These are phyloP conservation scores for Enteromius argenteus DNA, from an alignment of 2,797 vertebrate species.

Conservation along the genomic window DNA sequence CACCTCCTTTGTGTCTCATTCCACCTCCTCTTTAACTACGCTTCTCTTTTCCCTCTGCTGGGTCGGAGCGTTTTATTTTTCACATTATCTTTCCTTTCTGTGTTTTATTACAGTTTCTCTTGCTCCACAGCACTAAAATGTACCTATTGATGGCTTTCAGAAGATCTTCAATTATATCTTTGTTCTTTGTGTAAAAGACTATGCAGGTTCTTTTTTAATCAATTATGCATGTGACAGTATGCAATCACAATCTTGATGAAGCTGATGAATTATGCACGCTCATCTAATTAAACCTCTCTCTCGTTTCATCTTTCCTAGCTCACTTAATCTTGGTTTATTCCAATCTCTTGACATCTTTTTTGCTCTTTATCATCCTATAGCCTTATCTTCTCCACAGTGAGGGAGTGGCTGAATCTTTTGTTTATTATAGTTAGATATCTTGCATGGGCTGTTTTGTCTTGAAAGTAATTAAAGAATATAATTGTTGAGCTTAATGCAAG, in stretches of 20 bases:
- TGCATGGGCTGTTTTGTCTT: conserved; percentile 29
- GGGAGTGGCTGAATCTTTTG: conserved; percentile 31
- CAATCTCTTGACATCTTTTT: conserved; percentile 39
- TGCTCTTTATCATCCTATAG: conserved; percentile 25
- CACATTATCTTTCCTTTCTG: neutral
- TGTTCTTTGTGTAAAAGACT: conserved; percentile 44
- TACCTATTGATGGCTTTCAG: conserved; percentile 20
- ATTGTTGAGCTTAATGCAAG: conserved; percentile 25
- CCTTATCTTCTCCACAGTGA: conserved; percentile 9
- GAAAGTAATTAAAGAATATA: conserved; percentile 40
- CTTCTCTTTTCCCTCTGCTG: neutral
- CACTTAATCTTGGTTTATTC: conserved; percentile 45
- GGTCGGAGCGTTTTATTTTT: neutral
- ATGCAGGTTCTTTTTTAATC: conserved; percentile 41
- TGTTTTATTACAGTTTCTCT: conserved; percentile 18
- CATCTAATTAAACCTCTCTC: conserved; percentile 52
- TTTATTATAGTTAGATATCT: conserved; percentile 27
- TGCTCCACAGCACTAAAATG: conserved; percentile 8
- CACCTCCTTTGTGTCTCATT: conserved; percentile 6
- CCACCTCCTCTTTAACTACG: neutral
- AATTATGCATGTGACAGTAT: conserved; percentile 47
- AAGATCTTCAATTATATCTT: conserved; percentile 32
- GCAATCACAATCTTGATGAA: conserved; percentile 53
- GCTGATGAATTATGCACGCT: conserved; percentile 50
- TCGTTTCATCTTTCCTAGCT: conserved; percentile 47